A percentile compares a stretch with the other conserved stretches of the same genome.
Evolutionary conservation across 2,113 vertebrate species (phyloP).

Genomic region (Anser cygnoides): DNA sequence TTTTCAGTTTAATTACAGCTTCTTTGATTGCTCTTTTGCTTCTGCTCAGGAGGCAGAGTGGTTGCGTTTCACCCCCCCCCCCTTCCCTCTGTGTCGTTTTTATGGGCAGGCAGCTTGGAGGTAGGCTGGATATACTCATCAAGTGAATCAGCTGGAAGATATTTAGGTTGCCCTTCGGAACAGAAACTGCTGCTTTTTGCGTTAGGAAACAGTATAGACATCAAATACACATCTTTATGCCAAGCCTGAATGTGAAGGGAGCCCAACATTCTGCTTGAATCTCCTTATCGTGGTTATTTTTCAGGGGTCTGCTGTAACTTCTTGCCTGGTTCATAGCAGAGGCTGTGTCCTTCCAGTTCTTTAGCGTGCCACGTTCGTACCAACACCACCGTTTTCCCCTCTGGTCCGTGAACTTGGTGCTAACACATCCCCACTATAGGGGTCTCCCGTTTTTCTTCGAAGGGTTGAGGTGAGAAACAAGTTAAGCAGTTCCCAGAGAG

Average conservation of each 20-base stretch:
- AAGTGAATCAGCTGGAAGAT: not conserved
- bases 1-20: slow-evolving; percentile 12
- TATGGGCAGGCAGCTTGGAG: not conserved
- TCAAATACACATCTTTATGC: not conserved
- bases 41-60: not conserved
- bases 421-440: not conserved
- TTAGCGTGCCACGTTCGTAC: not conserved
- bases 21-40: slow-evolving; percentile 44
- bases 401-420: not conserved
- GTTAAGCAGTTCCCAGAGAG: not conserved
- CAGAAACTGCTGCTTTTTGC: not conserved
- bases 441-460: not conserved
- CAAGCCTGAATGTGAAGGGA: not conserved
- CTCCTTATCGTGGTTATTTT: not conserved
- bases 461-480: not conserved
- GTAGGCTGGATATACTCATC: not conserved
- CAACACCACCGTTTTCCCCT: not conserved
- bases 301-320: not conserved
- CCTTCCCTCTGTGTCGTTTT: not conserved
- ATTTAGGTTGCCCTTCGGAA: not conserved
- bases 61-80: not conserved
- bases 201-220: not conserved
- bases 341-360: not conserved
- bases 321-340: not conserved
- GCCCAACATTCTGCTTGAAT: not conserved